These are phyloP conservation scores for Zaprionus nigranus DNA, from an alignment of 1,140 invertebrate species.

Conservation along the genomic window DNA sequence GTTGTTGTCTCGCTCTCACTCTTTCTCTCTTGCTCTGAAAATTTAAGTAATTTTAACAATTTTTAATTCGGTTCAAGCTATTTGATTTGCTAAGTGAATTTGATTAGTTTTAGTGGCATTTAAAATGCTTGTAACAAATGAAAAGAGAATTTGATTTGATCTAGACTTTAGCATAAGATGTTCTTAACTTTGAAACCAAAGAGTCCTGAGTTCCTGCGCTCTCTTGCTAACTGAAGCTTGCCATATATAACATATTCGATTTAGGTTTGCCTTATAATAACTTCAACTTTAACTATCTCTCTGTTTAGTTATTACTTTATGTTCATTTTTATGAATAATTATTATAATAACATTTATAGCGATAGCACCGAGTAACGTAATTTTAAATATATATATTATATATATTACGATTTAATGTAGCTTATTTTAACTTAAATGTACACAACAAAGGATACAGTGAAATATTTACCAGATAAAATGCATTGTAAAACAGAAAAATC, in stretches of 20 bases:
- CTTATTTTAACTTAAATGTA: conserved; percentile 80
- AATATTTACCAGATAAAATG: conserved; percentile 44
- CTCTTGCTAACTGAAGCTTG: conserved; percentile 38
- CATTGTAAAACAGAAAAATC: conserved; percentile 13
- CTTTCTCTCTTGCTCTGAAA: neutral
- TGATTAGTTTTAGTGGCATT: conserved; percentile 65
- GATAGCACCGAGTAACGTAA: conserved; percentile 73
- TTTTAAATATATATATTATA: conserved; percentile 62
- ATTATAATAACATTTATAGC: conserved; percentile 13
- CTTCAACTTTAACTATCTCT: neutral
- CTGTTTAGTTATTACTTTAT: conserved; percentile 22
- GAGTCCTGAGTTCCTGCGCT: conserved; percentile 68
- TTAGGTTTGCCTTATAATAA: conserved; percentile 17
- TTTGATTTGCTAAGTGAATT: conserved; percentile 43
- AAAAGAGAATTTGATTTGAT: conserved; percentile 33
- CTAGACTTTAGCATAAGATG: conserved; percentile 44
- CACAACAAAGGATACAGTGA: conserved; percentile 50
- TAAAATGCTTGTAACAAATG: conserved; percentile 75
- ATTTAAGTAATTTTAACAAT: neutral
- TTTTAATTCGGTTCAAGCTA: conserved; percentile 3
- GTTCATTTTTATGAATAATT: conserved; percentile 19
- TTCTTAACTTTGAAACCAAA: conserved; percentile 65
- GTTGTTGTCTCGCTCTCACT: conserved; percentile 3
- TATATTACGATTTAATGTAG: conserved; percentile 69
- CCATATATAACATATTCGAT: conserved; percentile 27